Percentiles rank a stretch among this genome's conserved stretches.
These are phyloP conservation scores for Hirudinaria manillensis DNA, from an alignment of 2,888 invertebrate species.

Conservation along the genomic window DNA sequence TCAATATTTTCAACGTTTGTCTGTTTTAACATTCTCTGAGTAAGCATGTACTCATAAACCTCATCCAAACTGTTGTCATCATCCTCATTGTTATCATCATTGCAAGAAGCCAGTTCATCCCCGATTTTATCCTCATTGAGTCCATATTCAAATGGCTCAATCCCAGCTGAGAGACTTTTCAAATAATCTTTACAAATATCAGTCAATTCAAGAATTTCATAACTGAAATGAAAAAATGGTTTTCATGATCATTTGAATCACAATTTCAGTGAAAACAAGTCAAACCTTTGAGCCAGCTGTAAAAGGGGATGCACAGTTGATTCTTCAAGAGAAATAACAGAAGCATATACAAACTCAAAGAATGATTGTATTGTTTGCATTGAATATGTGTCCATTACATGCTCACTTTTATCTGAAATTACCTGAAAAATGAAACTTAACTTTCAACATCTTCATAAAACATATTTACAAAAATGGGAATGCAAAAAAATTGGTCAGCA, in stretches of 20 bases:
- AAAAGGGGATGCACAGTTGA: background rate
- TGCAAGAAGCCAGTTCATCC: background rate
- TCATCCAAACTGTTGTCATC: background rate
- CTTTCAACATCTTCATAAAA: background rate
- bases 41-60: slow-evolving; percentile 13
- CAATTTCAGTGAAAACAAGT: background rate
- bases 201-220: background rate
- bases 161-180: background rate
- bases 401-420: background rate
- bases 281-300: slow-evolving; percentile 1
- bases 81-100: slow-evolving; percentile 14
- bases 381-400: background rate
- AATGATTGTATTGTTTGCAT: background rate
- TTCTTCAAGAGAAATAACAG: background rate
- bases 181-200: background rate
- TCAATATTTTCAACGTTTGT: background rate
- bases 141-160: background rate
- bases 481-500: background rate
- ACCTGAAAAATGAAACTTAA: background rate
- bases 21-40: slow-evolving; percentile 7
- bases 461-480: background rate
- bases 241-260: background rate
- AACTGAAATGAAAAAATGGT: background rate
- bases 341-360: background rate
- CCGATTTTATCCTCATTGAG: background rate